These are phyloP conservation scores for Troglohyphantes excavatus DNA, from an alignment of 2,888 invertebrate species.

Conservation along the genomic window DNA sequence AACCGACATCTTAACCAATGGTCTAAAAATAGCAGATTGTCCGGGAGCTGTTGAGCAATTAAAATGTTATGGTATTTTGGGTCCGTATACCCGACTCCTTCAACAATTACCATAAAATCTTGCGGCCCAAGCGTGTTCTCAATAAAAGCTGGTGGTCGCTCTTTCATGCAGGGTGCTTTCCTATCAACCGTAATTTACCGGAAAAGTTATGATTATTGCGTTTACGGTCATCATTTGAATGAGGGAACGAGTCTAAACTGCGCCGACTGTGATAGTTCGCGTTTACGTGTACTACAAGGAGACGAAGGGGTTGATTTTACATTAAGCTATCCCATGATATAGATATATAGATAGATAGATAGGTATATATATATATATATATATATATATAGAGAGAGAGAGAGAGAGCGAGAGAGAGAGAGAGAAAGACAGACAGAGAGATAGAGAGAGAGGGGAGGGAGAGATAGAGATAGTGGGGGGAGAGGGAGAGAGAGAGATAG, in stretches of 20 bases:
- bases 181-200: slow-evolving; percentile 66
- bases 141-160: slow-evolving; percentile 48
- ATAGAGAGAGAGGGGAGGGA: too few relatives aligned
- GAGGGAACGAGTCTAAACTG: slow-evolving; percentile 38
- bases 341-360: too few relatives aligned
- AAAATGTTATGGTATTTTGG: slow-evolving; percentile 70
- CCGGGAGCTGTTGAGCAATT: slow-evolving; percentile 37
- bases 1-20: slow-evolving; percentile 26
- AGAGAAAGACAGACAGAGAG: too few relatives aligned
- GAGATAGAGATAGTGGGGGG: too few relatives aligned
- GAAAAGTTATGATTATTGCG: slow-evolving; percentile 40
- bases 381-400: too few relatives aligned
- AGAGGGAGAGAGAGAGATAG: too few relatives aligned
- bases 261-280: too few relatives aligned
- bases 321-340: too few relatives aligned
- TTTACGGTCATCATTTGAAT: neutral
- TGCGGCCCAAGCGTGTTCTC: slow-evolving; percentile 37
- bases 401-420: too few relatives aligned
- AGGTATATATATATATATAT: too few relatives aligned
- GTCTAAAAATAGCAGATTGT: slow-evolving; percentile 54
- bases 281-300: too few relatives aligned
- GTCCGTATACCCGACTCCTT: slow-evolving; percentile 56
- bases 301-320: too few relatives aligned
- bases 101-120: slow-evolving; percentile 51
- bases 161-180: slow-evolving; percentile 22